These are phyloP conservation scores for Sycophila texana DNA, from an alignment of 2,888 invertebrate genomes.

Conservation along the genomic window DNA sequence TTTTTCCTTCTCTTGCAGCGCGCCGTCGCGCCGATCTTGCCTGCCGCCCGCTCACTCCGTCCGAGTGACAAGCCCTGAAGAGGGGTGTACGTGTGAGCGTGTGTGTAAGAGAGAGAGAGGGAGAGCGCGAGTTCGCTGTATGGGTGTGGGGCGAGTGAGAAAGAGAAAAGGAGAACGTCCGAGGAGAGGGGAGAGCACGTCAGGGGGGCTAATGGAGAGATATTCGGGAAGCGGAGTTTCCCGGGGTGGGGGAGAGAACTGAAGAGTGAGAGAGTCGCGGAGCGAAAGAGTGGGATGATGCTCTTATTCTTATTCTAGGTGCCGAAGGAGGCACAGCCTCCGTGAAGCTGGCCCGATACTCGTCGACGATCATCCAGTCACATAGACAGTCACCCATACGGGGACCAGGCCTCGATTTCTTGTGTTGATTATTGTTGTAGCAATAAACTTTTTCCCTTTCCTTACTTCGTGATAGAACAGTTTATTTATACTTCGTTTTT, in stretches of 20 bases:
- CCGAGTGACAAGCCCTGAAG: constrained; percentile 57
- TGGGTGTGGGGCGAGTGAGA: constrained; percentile 10
- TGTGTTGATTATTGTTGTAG: neutral
- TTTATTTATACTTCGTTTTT: too few relatives aligned
- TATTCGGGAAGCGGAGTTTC: constrained; percentile 69
- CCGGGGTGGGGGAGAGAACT: constrained; percentile 63
- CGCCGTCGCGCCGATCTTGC: constrained; percentile 50
- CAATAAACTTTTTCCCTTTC: too few relatives aligned
- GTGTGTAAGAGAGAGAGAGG: constrained; percentile 39
- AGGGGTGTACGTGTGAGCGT: constrained; percentile 63
- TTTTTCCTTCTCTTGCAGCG: constrained; percentile 20
- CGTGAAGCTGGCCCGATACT: neutral
- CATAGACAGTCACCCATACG: neutral
- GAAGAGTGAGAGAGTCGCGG: constrained; percentile 30
- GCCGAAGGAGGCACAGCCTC: constrained; percentile 19
- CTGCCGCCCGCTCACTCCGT: constrained; percentile 59
- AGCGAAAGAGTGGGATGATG: constrained; percentile 55
- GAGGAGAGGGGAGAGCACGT: constrained; percentile 57
- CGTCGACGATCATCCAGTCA: neutral
- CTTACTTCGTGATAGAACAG: too few relatives aligned
- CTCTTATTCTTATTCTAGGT: constrained; percentile 51
- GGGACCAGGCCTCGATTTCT: neutral
- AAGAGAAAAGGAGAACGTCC: constrained; percentile 5
- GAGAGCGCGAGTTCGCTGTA: neutral
- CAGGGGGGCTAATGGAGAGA: constrained; percentile 75